Evolutionary conservation across 30 jellyfish, hydroid and myxozoan species (phyloP).

Genomic region (Mastigias papua): DNA sequence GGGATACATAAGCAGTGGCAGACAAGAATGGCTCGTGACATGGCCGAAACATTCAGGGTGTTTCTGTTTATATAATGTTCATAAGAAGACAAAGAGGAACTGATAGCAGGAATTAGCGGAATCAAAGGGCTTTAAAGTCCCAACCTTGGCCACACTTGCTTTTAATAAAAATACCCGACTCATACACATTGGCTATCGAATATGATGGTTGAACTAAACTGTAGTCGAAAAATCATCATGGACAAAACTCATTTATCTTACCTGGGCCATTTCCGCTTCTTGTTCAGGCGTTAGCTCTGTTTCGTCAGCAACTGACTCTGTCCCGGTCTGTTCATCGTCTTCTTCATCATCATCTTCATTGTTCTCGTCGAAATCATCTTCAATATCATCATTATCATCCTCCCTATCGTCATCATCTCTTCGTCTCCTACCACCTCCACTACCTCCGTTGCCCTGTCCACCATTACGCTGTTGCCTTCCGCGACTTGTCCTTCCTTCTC

Average conservation of each 20-base stretch:
- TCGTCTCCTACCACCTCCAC: constrained; percentile 65
- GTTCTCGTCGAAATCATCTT: constrained; percentile 59
- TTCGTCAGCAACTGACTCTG: constrained; percentile 64
- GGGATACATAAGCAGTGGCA: too few relatives aligned
- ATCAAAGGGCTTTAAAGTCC: too few relatives aligned
- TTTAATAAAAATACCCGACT: too few relatives aligned
- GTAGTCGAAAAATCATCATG: background rate
- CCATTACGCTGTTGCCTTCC: constrained; percentile 70
- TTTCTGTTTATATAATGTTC: too few relatives aligned
- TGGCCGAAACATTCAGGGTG: too few relatives aligned
- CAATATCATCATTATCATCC: constrained; percentile 66
- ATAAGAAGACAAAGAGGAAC: too few relatives aligned
- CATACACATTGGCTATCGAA: too few relatives aligned
- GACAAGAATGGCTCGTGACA: too few relatives aligned
- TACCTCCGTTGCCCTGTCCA: constrained; percentile 67
- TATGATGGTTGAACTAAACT: too few relatives aligned
- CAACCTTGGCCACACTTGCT: too few relatives aligned
- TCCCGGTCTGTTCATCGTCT: constrained; percentile 76
- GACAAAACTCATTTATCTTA: background rate
- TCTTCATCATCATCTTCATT: constrained; percentile 74
- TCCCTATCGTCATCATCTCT: constrained; percentile 59
- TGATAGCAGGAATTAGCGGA: too few relatives aligned
- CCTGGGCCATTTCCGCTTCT: constrained; percentile 86
- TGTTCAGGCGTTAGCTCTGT: constrained; percentile 72
- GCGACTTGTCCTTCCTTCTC: constrained; percentile 70